phyloP scores from a whole-genome alignment of 2,113 vertebrate genomes.

The Neolamprologus fasciatus region DNA sequence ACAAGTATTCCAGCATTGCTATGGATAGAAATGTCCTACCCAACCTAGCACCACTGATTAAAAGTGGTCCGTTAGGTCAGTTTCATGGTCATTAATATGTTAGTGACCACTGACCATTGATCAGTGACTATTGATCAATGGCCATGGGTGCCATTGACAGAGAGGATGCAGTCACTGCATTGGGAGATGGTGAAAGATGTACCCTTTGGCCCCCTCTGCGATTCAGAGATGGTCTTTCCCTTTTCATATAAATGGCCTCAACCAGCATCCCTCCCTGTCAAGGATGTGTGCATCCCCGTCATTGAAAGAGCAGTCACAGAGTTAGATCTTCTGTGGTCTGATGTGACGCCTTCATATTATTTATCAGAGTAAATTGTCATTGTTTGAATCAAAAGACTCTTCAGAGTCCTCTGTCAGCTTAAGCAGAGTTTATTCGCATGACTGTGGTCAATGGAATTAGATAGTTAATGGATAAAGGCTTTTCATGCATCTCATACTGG shows the following conservation, averaged over 20 bases:
- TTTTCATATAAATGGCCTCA: background rate
- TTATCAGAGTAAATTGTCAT: background rate
- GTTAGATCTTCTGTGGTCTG: background rate
- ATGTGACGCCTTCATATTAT: background rate
- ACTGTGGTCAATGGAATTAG: background rate
- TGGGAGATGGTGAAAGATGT: background rate
- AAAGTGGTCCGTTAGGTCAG: background rate
- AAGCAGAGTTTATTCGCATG: background rate
- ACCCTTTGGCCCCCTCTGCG: background rate
- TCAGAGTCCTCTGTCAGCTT: background rate
- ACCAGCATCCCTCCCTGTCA: background rate
- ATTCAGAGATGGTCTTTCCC: background rate
- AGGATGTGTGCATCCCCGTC: background rate
- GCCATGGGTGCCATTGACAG: background rate
- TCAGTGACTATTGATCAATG: background rate
- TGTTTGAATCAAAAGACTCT: background rate
- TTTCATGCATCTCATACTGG: background rate
- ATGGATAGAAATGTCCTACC: background rate
- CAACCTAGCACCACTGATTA: background rate
- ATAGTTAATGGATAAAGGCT: background rate
- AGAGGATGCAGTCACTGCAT: background rate
- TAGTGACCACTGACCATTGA: background rate
- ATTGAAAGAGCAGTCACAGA: background rate
- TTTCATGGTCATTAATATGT: background rate
- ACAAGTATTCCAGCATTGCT: fast-evolving